Evolutionary conservation across 2,888 invertebrate species (phyloP), one percentile per base, ranked within the genome.

Genomic region (Pardosa pseudoannulata): DNA sequence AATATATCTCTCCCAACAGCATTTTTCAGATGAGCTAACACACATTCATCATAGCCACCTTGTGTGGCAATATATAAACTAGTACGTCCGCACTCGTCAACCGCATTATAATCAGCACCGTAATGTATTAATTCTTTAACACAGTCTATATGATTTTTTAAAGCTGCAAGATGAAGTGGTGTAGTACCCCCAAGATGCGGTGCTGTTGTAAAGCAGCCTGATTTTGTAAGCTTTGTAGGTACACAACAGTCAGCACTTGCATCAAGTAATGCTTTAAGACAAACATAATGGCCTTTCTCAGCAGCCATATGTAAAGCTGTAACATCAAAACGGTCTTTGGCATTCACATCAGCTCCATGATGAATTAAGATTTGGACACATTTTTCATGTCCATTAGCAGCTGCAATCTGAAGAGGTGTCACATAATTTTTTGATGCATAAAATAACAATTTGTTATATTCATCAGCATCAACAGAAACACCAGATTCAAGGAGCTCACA

Each of bases 71-170:
- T 90, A 80, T 90, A 91, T 31, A 91, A 88, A 89, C 91, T 90
- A 3, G 91, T 91, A 29, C 90, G 88, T 13, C 91, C 90, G 31
- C 89, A 82, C 79, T 91, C 91, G 89, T 91, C 91, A 13, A 91
- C 90, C 23, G 91, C 90, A 88, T 91, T 91, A 88, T 91, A 91
- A 86, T 91, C 91, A 0, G 91, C 91, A 0, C 91, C 91, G 88
- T 90, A 90, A 89, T 90, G 90, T 65, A 91, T 91, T 31, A 91
- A 89, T 71, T 90, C 89, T 50, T 88, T 89, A 0, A 91, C 90
- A 89, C 91, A 91, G 29, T 89, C 89, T 0, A 90, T 73, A 85
- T 91, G 90, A 88, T 91, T 90, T 65, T 90, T 89, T 2, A 86
- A 83, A 5, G 91, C 90, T 16, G 91, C 91, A 23, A 91, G 89